Conservation (phyloP, 2,888 invertebrate species). For the Lycaena phlaeas region DNA sequence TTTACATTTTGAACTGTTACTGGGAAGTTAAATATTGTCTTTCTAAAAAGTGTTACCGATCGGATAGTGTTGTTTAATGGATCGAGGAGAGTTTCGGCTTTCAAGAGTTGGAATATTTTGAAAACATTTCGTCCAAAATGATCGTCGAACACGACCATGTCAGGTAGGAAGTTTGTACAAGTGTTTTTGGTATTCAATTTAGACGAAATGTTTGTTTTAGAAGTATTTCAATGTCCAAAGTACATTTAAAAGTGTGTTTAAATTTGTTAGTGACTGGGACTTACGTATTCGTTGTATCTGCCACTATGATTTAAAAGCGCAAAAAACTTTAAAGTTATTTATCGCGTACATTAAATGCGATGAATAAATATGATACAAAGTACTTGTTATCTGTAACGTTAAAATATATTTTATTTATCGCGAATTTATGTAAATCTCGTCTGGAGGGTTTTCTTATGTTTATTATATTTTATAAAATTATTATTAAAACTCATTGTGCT, state of each 20-base stretch:
- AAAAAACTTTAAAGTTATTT: conserved; percentile 2
- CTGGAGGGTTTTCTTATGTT: background rate
- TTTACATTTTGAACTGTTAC: conserved; percentile 54
- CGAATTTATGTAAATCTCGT: background rate
- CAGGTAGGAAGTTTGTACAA: conserved; percentile 60
- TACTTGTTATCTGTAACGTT: conserved; percentile 3
- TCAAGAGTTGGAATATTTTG: conserved; percentile 47
- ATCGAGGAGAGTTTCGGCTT: conserved; percentile 43
- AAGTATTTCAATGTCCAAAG: no score
- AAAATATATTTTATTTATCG: conserved; percentile 5
- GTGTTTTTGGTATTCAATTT: conserved; percentile 26
- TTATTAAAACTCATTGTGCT: background rate
- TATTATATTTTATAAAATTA: no score
- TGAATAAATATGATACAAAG: conserved; percentile 2
- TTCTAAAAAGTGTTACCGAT: conserved; percentile 40
- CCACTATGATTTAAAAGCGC: conserved; percentile 1
- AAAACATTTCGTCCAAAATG: conserved; percentile 65
- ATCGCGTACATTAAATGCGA: conserved; percentile 1
- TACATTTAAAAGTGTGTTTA: no score
- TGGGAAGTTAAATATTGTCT: conserved; percentile 50
- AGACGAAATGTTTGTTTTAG: no score
- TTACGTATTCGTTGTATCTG: no score
- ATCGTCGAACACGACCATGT: conserved; percentile 70
- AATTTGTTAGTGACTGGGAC: conserved; percentile 27
- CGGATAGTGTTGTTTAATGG: conserved; percentile 58